phyloP scores from a whole-genome alignment of 2,888 invertebrate genomes.

The Rhodophaea formosa region DNA sequence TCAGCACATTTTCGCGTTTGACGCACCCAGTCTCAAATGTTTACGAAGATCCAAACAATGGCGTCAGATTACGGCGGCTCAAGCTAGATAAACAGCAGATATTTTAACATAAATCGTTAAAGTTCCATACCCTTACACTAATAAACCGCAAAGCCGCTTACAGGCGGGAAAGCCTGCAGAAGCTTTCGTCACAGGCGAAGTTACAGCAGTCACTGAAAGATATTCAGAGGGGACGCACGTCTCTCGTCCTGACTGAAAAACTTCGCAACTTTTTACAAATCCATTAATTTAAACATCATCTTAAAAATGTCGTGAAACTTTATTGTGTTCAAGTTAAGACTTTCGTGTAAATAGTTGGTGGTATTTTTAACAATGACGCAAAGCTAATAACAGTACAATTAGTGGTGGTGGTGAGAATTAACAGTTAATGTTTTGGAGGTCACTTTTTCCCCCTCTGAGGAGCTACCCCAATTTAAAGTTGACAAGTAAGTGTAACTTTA shows the following conservation, averaged over 20 bases:
- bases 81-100: slow-evolving; percentile 1
- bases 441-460: slow-evolving; percentile 24
- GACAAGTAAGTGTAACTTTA: slow-evolving; percentile 34
- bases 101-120: slow-evolving; percentile 34
- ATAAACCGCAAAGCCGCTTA: slow-evolving; percentile 58
- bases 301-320: slow-evolving; percentile 6
- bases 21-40: not conserved
- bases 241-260: slow-evolving; percentile 24
- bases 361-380: slow-evolving; percentile 9
- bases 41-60: not conserved
- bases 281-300: not conserved
- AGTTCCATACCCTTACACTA: slow-evolving; percentile 44
- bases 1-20: not conserved
- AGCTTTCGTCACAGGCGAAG: slow-evolving; percentile 35
- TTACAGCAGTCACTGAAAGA: slow-evolving; percentile 38
- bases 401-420: slow-evolving; percentile 1
- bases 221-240: slow-evolving; percentile 35
- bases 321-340: slow-evolving; percentile 7
- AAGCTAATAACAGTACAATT: not conserved
- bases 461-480: slow-evolving; percentile 34
- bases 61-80: slow-evolving; percentile 3
- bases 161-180: slow-evolving; percentile 39
- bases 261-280: slow-evolving; percentile 22
- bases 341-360: not conserved
- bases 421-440: slow-evolving; percentile 21